Base-by-base conservation (phyloP, 2,797 vertebrate species). In the Xenentodon cancila region DNA sequence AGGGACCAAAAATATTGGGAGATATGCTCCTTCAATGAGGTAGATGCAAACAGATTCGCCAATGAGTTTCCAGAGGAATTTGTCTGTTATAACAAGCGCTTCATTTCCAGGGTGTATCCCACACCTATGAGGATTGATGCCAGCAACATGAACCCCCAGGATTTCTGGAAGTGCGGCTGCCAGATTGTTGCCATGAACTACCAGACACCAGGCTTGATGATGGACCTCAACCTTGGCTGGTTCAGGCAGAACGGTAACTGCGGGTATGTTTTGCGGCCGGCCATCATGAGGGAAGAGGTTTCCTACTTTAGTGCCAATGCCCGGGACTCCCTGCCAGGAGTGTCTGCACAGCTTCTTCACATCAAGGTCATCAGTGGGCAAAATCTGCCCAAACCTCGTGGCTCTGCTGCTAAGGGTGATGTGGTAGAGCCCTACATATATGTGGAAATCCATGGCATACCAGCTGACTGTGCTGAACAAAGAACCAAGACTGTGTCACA, bases 111-210 rank as follows among this genome's bases (percentile, higher is more conserved):
- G 9, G 62, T 97, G 30, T 96, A 95, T 84, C 96, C 96, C 64
- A 97, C 95, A 60, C 94, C 96, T 16, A 95, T 97, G 96, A 93
- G 96, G 75, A 97, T 97, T 4, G 96, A 97, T 6, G 94, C 96
- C 84, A 97, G 96, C 90, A 97, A 97, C 86, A 95, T 97, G 94
- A 97, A 97, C 85, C 96, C 96, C 1, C 96, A 97, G 90, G 96
- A 97, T 76, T 97, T 97, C 85, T 97, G 96, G 96, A 97, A 97
- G 72, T 97, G 96, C 0, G 96, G 96, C 72, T 97, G 96, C 82
- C 96, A 97, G 77, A 96, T 97, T 79, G 96, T 97, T 68, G 95
- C 95, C 56, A 96, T 97, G 96, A 97, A 97, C 89, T 96, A 96
- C 80, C 96, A 97, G 82, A 97, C 96, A 0, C 96, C 95, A 0